Evolutionary conservation across 2,113 vertebrate genomes (phyloP), one percentile per base, ranked within the genome.

Genomic region (Glaucomys volans): DNA sequence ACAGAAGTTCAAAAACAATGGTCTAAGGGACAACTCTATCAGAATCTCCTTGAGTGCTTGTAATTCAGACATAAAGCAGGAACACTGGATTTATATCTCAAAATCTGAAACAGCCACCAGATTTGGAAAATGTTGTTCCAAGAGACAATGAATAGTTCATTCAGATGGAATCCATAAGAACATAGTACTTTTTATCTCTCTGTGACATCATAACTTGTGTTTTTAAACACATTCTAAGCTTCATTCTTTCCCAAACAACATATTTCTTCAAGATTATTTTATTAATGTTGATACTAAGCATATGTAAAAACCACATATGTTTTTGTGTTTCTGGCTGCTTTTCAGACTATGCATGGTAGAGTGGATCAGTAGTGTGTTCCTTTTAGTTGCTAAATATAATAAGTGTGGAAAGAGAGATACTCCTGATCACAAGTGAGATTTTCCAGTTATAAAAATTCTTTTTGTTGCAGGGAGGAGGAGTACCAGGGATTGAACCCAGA

Each of bases 371-470:
- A 44, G 0, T 30, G 2, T 20, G 0, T 77, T 76, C 20, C 12
- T 77, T 91, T 94, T 83, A 57, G 79, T 91, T 79, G 57, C 13
- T 83, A 37, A 66, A 8, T 57, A 40, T 91, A 87, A 57, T 32
- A 32, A 72, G 66, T 14, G 32, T 85, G 13, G 6, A 79, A 91
- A 24, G 10, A 88, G 42, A 24, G 22, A 28, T 42, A 95, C 57
- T 80, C 28, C 18, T 85, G 17, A 85, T n/a, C 13, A 88, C 54
- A 88, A 42, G 26, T 37, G 30, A 10, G 24, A 88, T 59, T 86
- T 92, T 81, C 94, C 22, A 57, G 2, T 75, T 66, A 74, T n/a
- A 37, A 74, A 84, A 57, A 24, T 24, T 57, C 7, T 57, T 57
- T 20, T 57, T 57, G 22, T 54, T 57, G 20, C 20, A 0, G 18